Base-by-base conservation (phyloP, 2,113 vertebrate genomes). In the Nerophis lumbriciformis region DNA sequence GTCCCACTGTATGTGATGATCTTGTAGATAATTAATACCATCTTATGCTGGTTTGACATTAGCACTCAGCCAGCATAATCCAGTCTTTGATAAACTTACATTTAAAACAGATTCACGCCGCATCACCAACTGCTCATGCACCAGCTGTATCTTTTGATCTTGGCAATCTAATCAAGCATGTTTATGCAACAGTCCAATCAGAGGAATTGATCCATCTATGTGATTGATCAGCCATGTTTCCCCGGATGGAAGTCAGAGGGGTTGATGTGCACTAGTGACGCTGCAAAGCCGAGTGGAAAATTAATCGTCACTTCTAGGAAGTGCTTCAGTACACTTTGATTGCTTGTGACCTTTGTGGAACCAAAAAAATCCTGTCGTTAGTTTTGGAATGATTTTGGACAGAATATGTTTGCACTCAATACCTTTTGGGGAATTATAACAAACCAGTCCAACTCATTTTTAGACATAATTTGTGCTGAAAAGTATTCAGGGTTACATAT, bases 171-270 rank as follows among this genome's bases (percentile, higher is more conserved):
- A 83, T 81, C 78, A 75, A 65, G 67, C 55, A 12, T 39, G 59
- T 73, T 88, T 88, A 85, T 36, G 75, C 70, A 88, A 88, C 75
- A 47, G 53, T 52, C 77, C 77, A 77, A 85, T 85, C 75, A 68
- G 75, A 73, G 73, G 70, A 66, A 88, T 88, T 64, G 84, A 88
- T 84, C 75, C 10, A 15, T 72, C 59, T 54, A 52, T 60, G 59
- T 54, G 70, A 88, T 85, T 65, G 78, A 88, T 85, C 21, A 12
- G 49, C 69, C 65, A 53, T 5, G 50, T 67, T 69, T 14, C 16
- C 65, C 66, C 73, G 64, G 80, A 72, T 75, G 66, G 72, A 63
- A 68, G 57, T 58, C 19, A 59, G 66, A 48, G 8, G 3, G 47
- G 47, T 61, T 42, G 60, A 61, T 56, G 52, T 53, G 53, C 66